Evolutionary conservation across 2,113 vertebrate species (phyloP), one percentile per base, ranked within the genome.

Genomic region (Oncorhynchus gorbuscha): DNA sequence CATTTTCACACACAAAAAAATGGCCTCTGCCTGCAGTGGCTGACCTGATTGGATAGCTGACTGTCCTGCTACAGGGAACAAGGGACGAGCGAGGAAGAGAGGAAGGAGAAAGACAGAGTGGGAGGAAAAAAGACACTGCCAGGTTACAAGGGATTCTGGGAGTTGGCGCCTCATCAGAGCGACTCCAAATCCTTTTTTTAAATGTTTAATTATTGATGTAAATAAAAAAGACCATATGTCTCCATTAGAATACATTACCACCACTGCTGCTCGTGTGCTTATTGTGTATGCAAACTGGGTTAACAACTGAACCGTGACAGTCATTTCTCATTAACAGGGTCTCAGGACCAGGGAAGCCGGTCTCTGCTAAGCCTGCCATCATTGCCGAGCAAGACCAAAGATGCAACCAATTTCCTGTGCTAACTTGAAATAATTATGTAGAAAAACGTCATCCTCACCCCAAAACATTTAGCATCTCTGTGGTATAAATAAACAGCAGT

Each of bases 121-220:
- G 58, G 14, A 39, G 7, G 49, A 7, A 8, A 16, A 69, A 4
- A 58, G 26, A 39, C 13, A 3, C 69, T 71, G 45, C 14, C 2
- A 0, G 59, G 59, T 61, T 70, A 20, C 69, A 70, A 70, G 16
- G 35, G 28, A 61, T 20, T 71, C 59, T 51, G 77, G 80, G 67
- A 81, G 30, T n/a, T 61, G 59, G 16, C 30, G 16, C 67, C 45
- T n/a, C 71, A 24, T 61, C 4, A 22, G 13, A 78, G 13, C 1
- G 28, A 14, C 14, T 13, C 28, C 28, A 30, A 18, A 30, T 16
- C 28, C 11, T 16, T 30, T 18, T 68, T 14, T 18, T n/a, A n/a
- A n/a, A 35, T 39, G 4, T 32, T 68, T 20, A 87, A 82, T 84
- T 77, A 85, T 88, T 83, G 26, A 84, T 66, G 77, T 39, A 14